Evolutionary conservation across 2,888 invertebrate species (phyloP).

Genomic region (Tricholauxania praeusta): DNA sequence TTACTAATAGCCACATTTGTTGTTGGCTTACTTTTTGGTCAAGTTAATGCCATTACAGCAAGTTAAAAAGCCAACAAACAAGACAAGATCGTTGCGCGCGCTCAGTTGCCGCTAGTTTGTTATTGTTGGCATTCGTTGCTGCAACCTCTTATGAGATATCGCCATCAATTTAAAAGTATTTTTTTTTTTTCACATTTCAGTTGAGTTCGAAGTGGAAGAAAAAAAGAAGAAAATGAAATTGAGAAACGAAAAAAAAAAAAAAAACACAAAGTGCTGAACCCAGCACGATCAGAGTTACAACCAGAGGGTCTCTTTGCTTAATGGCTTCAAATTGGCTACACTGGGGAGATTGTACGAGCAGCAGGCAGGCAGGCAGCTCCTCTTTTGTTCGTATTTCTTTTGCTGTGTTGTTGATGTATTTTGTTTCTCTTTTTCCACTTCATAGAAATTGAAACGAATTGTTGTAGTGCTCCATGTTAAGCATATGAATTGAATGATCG

Average conservation of each 20-base stretch:
- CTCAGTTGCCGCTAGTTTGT: constrained; percentile 10
- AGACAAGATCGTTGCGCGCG: constrained; percentile 19
- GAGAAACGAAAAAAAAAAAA: not conserved
- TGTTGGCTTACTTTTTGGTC: constrained; percentile 10
- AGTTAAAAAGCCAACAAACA: not conserved
- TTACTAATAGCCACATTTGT: constrained; percentile 22
- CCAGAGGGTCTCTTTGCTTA: constrained; percentile 16
- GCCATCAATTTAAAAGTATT: constrained; percentile 26
- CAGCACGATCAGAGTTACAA: not conserved
- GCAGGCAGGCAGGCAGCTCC: not conserved
- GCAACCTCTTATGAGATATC: constrained; percentile 14
- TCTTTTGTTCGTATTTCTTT: not conserved
- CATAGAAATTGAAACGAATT: constrained; percentile 19
- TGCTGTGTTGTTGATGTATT: not conserved
- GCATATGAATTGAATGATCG: constrained; percentile 16
- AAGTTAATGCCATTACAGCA: not conserved
- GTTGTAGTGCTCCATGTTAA: constrained; percentile 19
- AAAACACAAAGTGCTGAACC: not conserved
- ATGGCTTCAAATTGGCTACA: constrained; percentile 26
- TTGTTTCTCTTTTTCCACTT: not conserved
- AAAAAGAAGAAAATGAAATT: constrained; percentile 2
- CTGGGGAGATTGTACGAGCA: not conserved
- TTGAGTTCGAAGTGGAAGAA: not conserved
- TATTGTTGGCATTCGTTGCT: constrained; percentile 8
- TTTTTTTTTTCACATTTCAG: constrained; percentile 23